phyloP scores from a whole-genome alignment of 1,140 invertebrate species.

The Teleopsis dalmanni region DNA sequence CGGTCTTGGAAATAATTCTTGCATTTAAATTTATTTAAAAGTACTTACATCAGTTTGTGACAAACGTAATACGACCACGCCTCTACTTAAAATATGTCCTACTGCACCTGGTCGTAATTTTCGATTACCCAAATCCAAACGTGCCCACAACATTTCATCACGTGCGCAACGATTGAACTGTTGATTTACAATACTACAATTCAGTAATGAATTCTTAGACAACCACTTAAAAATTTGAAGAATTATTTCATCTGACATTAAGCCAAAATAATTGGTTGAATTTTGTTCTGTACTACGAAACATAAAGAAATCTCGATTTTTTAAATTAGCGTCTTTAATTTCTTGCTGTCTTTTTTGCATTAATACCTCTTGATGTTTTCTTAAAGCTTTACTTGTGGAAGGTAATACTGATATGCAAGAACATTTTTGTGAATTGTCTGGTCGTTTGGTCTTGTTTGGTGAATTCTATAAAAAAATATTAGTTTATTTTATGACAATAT shows the following conservation, averaged over 20 bases:
- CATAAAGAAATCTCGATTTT: slow-evolving; percentile 22
- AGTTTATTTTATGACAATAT: too few relatives aligned
- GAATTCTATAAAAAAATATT: neutral
- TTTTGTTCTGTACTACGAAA: slow-evolving; percentile 25
- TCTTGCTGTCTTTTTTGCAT: neutral
- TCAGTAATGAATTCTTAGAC: slow-evolving; percentile 64
- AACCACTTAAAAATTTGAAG: slow-evolving; percentile 75
- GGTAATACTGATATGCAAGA: neutral
- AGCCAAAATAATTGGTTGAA: slow-evolving; percentile 51
- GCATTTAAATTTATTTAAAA: slow-evolving; percentile 56
- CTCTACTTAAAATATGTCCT: slow-evolving; percentile 61
- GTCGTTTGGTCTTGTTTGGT: neutral
- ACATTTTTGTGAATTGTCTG: neutral
- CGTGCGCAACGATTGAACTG: slow-evolving; percentile 62
- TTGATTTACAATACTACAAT: slow-evolving; percentile 60
- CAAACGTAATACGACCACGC: slow-evolving; percentile 65
- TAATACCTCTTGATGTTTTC: too few relatives aligned
- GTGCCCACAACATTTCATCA: slow-evolving; percentile 77
- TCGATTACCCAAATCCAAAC: slow-evolving; percentile 69
- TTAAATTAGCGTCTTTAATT: neutral
- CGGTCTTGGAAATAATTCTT: slow-evolving; percentile 75
- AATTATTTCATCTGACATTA: slow-evolving; percentile 74
- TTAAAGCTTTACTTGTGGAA: too few relatives aligned
- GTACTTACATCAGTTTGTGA: slow-evolving; percentile 63
- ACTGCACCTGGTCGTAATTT: slow-evolving; percentile 58